These are phyloP conservation scores for Euwallacea fornicatus DNA, from an alignment of 1,140 invertebrate species.

Conservation along the genomic window DNA sequence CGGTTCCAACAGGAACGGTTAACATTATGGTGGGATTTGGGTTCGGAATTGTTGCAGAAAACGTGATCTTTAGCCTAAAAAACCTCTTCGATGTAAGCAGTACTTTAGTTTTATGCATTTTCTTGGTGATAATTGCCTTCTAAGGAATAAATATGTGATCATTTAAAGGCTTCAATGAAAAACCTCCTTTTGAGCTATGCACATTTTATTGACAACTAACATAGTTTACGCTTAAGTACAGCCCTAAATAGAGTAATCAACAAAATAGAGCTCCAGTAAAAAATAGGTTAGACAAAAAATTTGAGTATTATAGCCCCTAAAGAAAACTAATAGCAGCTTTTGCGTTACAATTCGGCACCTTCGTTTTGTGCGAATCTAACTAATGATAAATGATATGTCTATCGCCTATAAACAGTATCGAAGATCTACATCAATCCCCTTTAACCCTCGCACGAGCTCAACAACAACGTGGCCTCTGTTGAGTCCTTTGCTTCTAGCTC, in stretches of 20 bases:
- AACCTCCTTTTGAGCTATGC: neutral
- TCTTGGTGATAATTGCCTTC: no score
- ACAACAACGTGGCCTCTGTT: conserved; percentile 37
- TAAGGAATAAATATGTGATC: no score
- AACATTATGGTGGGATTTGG: no score
- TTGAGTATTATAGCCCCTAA: neutral
- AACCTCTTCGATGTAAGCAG: no score
- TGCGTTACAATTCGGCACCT: neutral
- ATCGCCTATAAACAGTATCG: neutral
- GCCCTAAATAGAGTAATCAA: neutral
- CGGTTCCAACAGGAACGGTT: neutral
- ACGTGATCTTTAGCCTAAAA: no score
- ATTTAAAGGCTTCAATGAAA: no score
- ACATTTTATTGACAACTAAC: conserved; percentile 3
- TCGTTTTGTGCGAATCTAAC: conserved; percentile 1
- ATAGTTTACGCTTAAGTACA: neutral
- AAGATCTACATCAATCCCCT: neutral
- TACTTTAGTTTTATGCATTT: no score
- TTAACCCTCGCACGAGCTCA: conserved; percentile 37
- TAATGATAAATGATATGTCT: neutral
- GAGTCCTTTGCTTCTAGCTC: conserved; percentile 37
- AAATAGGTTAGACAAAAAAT: no score
- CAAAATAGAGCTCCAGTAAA: neutral
- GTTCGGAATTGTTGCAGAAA: no score
- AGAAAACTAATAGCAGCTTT: neutral